Base-by-base conservation (phyloP, 2,888 invertebrate genomes). In the Drosophila emarginata region DNA sequence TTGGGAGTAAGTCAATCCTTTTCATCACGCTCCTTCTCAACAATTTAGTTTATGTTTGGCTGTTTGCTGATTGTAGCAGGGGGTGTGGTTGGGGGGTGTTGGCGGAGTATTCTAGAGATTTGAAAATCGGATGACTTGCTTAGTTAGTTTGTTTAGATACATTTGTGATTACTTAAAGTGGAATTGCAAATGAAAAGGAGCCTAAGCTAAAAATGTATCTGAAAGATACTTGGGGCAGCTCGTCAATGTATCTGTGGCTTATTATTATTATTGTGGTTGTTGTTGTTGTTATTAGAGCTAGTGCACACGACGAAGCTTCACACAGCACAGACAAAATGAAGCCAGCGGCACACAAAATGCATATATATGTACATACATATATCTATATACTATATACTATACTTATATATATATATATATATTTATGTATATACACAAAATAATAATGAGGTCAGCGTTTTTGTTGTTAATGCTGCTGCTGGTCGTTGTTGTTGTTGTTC, bases 391-490 rank as follows among this genome's bases (percentile, higher is more conserved):
- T 45, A 45, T 45, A 18, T 45, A 45, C 7, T 66, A 73, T 68
- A 45, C 36, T 71, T 62, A 67, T 69, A 64, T 15, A 14, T 78
- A 76, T 66, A 73, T 68, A 56, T 50, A 74, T 63, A 65, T 69
- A 58, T 70, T 11, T 45, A 45, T 45, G 45, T 45, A 45, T 12
- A 64, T 73, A 75, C 77, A 84, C 74, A 77, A 76, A 78, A 85
- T 80, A 82, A 83, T 85, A 83, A 83, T 85, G 85, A 85, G 86
- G 82, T 83, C 82, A 83, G 86, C 83, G 64, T 72, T 82, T 80
- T 81, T 80, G 32, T 32, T 32, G 32, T 32, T 32, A 32, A 9
- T 21, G 45, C 14, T 45, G 18, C 1, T 45, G 64, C 59, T 45
- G 40, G 14, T 39, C 15, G n/a, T 32, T 21, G 45, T 11, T 45